Evolutionary conservation across 1,140 invertebrate species (phyloP), one percentile per base, ranked within the genome.

Genomic region (Macrocentrus cingulum): DNA sequence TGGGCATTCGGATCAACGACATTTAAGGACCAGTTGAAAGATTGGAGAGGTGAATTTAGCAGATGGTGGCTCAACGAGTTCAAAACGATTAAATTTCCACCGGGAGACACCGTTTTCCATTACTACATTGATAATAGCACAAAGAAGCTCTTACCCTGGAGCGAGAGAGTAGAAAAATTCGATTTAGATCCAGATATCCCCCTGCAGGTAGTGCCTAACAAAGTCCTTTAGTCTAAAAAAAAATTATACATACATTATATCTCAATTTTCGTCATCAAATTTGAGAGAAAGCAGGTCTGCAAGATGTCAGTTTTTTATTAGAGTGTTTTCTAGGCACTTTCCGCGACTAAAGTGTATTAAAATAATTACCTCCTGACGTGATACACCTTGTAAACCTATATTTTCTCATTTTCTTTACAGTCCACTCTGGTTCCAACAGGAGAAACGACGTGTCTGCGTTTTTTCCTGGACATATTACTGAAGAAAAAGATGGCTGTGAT

Each of bases 1-100:
- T 98, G 95, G 95, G 91, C 94, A 1, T 98, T 97, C 73, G 95
- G 95, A 15, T 94, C 94, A 0, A 87, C 88, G 0, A 82, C 92
- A 50, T 95, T 91, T 72, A 92, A 94, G 83, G 95, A 97, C 81
- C 91, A 89, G 66, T 77, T 91, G 9, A 81, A 87, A 1, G 94
- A 97, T 76, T 94, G 94, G 87, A 85, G 94, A 45, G 88, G 89
- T 44, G 95, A 98, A 70, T 98, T 98, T 71, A 94, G 89, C 52
- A 95, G 93, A 75, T 96, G 93, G 93, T 95, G 90, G 85, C 75
- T 83, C 11, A 91, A 87, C 68, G 95, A 97, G 80, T 94, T 95
- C 73, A 92, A 95, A 81, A 85, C 90, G 13, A 83, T 98, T 15
- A 95, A 94, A 77, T 93, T 97, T 78, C 95, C 95, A 1, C 65